These are phyloP conservation scores for Magallana ariakensis DNA, from an alignment of 1,140 invertebrate genomes.

Conservation along the genomic window DNA sequence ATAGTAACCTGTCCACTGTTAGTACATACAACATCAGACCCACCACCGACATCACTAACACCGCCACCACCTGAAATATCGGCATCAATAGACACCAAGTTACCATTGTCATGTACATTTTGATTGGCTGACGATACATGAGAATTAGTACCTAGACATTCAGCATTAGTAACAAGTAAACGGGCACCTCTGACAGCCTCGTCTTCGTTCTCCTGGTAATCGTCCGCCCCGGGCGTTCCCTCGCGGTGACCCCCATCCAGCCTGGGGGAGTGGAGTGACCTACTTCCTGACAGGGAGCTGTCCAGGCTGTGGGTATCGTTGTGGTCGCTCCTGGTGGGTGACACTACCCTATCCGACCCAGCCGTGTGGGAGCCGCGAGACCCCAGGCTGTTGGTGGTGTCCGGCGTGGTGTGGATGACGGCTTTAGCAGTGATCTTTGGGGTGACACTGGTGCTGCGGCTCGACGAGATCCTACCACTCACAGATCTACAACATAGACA, in stretches of 20 bases:
- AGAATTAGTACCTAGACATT: constrained; percentile 58
- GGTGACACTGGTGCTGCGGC: constrained; percentile 77
- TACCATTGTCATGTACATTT: constrained; percentile 79
- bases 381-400: constrained; percentile 74
- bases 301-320: constrained; percentile 75
- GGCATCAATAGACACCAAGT: constrained; percentile 39
- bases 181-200: constrained; percentile 63
- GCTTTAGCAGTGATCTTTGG: constrained; percentile 75
- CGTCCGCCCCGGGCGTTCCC: constrained; percentile 49
- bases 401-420: constrained; percentile 70
- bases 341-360: constrained; percentile 58
- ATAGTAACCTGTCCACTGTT: not conserved
- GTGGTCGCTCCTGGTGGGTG: constrained; percentile 64
- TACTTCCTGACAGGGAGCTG: constrained; percentile 76
- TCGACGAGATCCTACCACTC: constrained; percentile 75
- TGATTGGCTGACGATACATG: constrained; percentile 75
- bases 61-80: constrained; percentile 38
- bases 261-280: constrained; percentile 64
- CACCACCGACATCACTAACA: constrained; percentile 1
- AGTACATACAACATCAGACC: not conserved
- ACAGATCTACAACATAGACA: constrained; percentile 71
- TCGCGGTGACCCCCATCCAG: constrained; percentile 43
- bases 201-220: constrained; percentile 52
- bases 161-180: constrained; percentile 60
- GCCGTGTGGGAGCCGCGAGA: constrained; percentile 78